Conservation (phyloP, 2,888 invertebrate genomes). For the Folsomia candida region DNA sequence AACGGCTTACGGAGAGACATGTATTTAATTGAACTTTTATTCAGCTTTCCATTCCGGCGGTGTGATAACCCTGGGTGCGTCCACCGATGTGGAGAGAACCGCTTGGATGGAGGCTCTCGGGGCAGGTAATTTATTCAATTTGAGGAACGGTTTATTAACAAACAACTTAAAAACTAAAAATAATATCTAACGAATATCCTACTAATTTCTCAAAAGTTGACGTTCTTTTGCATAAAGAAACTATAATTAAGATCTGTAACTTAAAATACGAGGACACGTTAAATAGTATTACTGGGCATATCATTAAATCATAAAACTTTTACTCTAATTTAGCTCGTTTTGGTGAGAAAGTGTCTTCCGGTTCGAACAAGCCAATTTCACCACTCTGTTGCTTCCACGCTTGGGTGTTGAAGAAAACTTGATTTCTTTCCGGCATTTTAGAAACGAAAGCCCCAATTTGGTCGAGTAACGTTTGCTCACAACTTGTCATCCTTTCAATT, state of each 20-base stretch:
- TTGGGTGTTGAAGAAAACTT: background rate
- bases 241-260: background rate
- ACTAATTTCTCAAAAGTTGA: too few species aligned
- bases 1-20: too few species aligned
- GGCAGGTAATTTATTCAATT: too few species aligned
- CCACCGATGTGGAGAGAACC: conserved; percentile 75
- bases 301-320: background rate
- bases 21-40: too few species aligned
- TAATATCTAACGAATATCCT: too few species aligned
- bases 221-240: conserved; percentile 36
- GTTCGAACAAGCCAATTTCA: background rate
- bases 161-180: too few species aligned
- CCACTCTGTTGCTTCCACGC: background rate
- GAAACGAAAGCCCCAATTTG: background rate
- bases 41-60: conserved; percentile 54
- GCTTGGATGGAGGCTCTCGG: conserved; percentile 83
- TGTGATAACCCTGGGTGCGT: conserved; percentile 78
- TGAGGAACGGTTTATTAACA: too few species aligned
- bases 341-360: background rate
- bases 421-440: background rate
- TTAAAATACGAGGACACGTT: background rate
- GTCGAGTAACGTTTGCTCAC: background rate
- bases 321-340: background rate
- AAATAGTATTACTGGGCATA: background rate
- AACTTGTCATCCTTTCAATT: background rate